Conservation (phyloP, 2,888 invertebrate genomes). For the Phorcus lineatus region DNA sequence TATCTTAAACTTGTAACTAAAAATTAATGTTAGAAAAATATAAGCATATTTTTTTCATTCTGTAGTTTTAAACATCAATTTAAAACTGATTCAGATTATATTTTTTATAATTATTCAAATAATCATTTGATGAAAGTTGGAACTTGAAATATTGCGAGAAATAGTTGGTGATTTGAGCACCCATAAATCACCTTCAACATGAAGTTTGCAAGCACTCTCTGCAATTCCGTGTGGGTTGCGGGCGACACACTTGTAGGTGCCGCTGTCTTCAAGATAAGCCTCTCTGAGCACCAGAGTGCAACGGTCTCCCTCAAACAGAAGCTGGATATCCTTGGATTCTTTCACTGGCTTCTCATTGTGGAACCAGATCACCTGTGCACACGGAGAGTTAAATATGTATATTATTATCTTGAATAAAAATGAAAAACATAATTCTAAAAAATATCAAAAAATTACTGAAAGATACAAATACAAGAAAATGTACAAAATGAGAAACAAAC, state of each 20-base stretch:
- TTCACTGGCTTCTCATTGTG: constrained; percentile 88
- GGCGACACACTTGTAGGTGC: constrained; percentile 87
- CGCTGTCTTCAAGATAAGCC: constrained; percentile 85
- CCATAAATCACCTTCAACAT: constrained; percentile 78
- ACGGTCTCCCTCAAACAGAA: constrained; percentile 87
- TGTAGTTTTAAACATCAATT: too few species aligned
- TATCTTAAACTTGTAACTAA: too few species aligned
- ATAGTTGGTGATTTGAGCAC: not conserved
- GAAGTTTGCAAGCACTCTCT: constrained; percentile 88
- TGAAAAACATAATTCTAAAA: too few species aligned
- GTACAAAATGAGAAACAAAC: too few species aligned
- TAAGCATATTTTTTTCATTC: too few species aligned
- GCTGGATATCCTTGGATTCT: constrained; percentile 87
- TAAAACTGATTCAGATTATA: too few species aligned
- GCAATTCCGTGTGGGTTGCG: constrained; percentile 93
- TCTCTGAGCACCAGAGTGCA: constrained; percentile 75
- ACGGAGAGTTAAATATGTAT: not conserved
- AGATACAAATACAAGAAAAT: too few species aligned
- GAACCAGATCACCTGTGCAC: constrained; percentile 82
- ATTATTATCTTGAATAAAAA: too few species aligned
- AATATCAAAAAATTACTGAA: too few species aligned
- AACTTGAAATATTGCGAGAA: not conserved
- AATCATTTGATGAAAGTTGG: too few species aligned
- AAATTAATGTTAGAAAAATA: too few species aligned
- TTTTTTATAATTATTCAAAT: too few species aligned